phyloP scores from a whole-genome alignment of 2,888 invertebrate genomes.

The Plusia festucae region DNA sequence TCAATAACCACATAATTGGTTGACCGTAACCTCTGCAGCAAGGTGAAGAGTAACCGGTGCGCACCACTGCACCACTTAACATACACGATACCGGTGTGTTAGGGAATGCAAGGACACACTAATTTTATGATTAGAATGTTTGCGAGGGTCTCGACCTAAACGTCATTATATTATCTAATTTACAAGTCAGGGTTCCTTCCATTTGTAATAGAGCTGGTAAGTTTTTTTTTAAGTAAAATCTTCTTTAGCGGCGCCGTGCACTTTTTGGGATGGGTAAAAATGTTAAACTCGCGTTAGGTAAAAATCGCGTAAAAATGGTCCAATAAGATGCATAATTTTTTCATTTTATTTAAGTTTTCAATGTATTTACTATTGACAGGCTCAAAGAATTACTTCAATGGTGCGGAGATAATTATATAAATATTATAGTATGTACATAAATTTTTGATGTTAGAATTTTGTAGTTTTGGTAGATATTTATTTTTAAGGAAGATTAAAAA shows the following conservation, averaged over 20 bases:
- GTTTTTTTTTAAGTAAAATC: too few relatives aligned
- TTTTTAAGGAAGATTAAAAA: neutral
- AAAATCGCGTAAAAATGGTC: too few relatives aligned
- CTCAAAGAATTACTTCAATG: neutral
- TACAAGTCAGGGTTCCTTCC: too few relatives aligned
- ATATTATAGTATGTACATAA: too few relatives aligned
- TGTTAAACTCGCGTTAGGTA: too few relatives aligned
- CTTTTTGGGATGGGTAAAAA: too few relatives aligned
- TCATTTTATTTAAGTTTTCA: neutral
- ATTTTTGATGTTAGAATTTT: too few relatives aligned
- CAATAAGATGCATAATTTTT: constrained; percentile 1
- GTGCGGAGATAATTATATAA: neutral
- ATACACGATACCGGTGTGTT: neutral
- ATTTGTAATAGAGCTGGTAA: too few relatives aligned
- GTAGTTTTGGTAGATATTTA: too few relatives aligned
- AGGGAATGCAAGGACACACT: neutral
- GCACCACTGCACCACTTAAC: neutral
- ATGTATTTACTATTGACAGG: neutral
- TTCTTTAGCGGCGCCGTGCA: too few relatives aligned
- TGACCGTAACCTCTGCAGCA: constrained; percentile 3
- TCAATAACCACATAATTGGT: neutral
- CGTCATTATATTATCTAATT: too few relatives aligned
- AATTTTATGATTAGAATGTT: neutral
- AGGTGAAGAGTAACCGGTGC: neutral
- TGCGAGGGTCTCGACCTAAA: too few relatives aligned